Percentiles rank a stretch among this genome's conserved stretches.
These are phyloP conservation scores for Hofmannophila pseudospretella DNA, from an alignment of 2,888 invertebrate genomes.

Conservation along the genomic window DNA sequence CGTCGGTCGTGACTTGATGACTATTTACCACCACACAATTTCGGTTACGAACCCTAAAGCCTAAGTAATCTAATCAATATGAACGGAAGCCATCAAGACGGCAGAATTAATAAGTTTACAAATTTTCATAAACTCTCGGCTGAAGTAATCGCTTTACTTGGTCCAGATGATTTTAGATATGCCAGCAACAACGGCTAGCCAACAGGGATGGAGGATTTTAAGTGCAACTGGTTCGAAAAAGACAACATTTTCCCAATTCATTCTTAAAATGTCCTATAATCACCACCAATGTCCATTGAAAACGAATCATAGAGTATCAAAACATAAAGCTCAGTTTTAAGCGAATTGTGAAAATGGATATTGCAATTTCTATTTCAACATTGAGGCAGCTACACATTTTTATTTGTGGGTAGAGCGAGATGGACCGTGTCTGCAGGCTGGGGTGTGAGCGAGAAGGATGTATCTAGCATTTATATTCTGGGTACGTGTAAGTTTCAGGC, in stretches of 20 bases:
- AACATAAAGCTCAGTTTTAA: conserved; percentile 39
- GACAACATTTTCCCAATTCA: conserved; percentile 62
- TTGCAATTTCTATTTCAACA: conserved; percentile 68
- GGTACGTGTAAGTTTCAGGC: conserved; percentile 78
- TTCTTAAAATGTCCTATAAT: conserved; percentile 39
- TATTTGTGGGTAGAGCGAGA: conserved; percentile 67
- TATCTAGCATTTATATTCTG: conserved; percentile 73
- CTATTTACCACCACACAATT: too few relatives aligned
- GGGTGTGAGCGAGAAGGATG: conserved; percentile 42
- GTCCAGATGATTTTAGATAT: conserved; percentile 73
- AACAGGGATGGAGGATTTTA: conserved; percentile 70
- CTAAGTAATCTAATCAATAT: not conserved
- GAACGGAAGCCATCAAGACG: conserved; percentile 35
- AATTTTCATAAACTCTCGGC: conserved; percentile 61
- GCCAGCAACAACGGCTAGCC: conserved; percentile 54
- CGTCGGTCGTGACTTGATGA: too few relatives aligned
- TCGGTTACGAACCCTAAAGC: too few relatives aligned
- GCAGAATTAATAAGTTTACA: conserved; percentile 60
- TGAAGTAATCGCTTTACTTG: conserved; percentile 69
- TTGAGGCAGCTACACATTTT: conserved; percentile 73
- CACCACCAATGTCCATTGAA: conserved; percentile 18
- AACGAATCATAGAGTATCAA: conserved; percentile 26
- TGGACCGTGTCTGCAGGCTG: conserved; percentile 27
- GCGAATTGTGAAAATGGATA: conserved; percentile 43
- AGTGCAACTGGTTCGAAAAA: conserved; percentile 75